Percentiles rank a stretch among this genome's conserved stretches.
Evolutionary conservation across 2,113 vertebrate genomes (phyloP).

Genomic region (Craseonycteris thonglongyai): DNA sequence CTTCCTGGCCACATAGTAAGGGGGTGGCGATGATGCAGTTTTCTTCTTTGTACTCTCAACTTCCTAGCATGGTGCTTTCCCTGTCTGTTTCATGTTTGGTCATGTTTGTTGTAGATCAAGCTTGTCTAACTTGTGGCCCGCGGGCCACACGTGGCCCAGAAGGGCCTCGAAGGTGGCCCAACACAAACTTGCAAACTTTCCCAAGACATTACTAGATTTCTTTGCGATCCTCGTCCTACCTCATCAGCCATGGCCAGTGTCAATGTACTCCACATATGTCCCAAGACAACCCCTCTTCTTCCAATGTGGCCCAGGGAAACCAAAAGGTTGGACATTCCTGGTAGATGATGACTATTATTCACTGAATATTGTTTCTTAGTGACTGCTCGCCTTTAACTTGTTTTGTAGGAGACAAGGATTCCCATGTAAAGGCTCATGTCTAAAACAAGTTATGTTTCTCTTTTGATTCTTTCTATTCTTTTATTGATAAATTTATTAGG

Average conservation of each 20-base stretch:
- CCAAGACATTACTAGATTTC: no score
- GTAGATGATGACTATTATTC: neutral
- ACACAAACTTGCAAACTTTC: no score
- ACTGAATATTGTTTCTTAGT: neutral
- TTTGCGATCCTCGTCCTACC: no score
- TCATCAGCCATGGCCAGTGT: no score
- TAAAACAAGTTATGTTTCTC: neutral
- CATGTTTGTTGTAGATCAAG: neutral
- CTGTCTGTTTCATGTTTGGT: neutral
- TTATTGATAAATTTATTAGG: no score
- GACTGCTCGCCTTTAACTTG: neutral
- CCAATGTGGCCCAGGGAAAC: no score
- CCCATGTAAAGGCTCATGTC: neutral
- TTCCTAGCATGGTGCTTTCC: neutral
- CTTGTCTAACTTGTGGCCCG: no score
- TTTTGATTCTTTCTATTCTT: constrained; percentile 8
- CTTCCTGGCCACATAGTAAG: neutral
- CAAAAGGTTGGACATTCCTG: no score
- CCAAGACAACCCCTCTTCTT: no score
- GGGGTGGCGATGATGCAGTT: neutral
- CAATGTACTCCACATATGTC: no score
- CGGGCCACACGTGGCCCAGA: no score
- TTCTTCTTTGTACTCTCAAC: neutral
- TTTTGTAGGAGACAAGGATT: neutral
- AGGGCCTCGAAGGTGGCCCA: no score